Evolutionary conservation across 2,113 vertebrate genomes (phyloP), one percentile per base, ranked within the genome.

Genomic region (Vidua macroura): DNA sequence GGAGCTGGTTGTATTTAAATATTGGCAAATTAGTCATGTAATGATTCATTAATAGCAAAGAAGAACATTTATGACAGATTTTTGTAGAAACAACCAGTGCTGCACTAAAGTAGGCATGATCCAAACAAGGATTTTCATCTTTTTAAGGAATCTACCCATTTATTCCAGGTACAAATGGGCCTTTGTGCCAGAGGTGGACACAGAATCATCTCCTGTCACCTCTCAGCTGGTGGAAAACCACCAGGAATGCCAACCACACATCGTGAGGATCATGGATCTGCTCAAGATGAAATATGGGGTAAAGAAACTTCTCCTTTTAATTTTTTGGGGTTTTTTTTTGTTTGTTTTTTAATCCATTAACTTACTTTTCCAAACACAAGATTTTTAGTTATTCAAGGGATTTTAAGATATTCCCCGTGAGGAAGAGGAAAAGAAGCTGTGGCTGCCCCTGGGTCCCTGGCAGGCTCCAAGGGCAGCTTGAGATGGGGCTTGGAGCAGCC

Each of bases 171-270:
- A 99, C 81, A 98, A 99, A 81, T 99, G 99, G 99, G 99, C 99
- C 2, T 99, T 99, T 96, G 99, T 99, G 52, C 99, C 99, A 37
- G 99, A 99, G 89, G 99, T 99, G 90, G 98, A 99, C 94, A 98
- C 98, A n/a, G 98, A 98, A 31, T 83, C 93, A 37, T 98, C 98
- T 74, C 96, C 94, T 46, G 97, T 97, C 91, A 97, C 95, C 13
- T 98, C 96, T 15, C 95, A 98, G 3, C 87, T 98, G 37, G 91
- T 99, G n/a, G 99, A 99, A 67, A 97, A 96, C 35, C 98, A 98
- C 85, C 98, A 98, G 86, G 99, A 99, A 60, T 99, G 98, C 96
- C 98, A 95, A 74, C 99, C 99, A 13, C 99, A 99, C 68, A 97
- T 98, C 25, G 69, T 98, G 73, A 97, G 97, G 97, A 98, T 99